Evolutionary conservation across 2,113 vertebrate species (phyloP), one percentile per base, ranked within the genome.

Genomic region (Pangasianodon hypophthalmus): DNA sequence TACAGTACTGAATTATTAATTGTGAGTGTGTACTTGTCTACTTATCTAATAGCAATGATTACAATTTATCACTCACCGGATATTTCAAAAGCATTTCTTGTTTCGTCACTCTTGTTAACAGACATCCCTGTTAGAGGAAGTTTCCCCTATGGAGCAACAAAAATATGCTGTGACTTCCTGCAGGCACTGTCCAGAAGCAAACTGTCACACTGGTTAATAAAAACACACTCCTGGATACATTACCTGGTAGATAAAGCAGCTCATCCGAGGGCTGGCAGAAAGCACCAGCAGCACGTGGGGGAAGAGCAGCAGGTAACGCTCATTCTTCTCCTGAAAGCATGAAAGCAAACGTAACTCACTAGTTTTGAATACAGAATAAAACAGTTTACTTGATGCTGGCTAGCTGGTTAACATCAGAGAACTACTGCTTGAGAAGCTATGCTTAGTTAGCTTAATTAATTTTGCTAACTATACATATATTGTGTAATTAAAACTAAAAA

Each of bases 241-340:
- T 94, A 99, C 98, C 97, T 99, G 98, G 93, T 98, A 99, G 89
- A 99, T 99, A 94, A 99, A 99, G 1, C 98, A 98, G 90, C 98
- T 99, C 98, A 99, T 99, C 91, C 98, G 96, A 13, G 97, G 95
- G 90, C 98, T 99, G 92, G 98, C 97, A 91, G 98, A 99, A 77
- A 99, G 92, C 95, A 99, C 95, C 16, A 99, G 95, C 90, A 99
- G 96, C 75, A 97, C 96, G 84, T 97, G 97, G 91, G 98, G 97
- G 93, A 99, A 99, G 71, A 99, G 97, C 21, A 99, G 95, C 86
- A 99, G 96, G 92, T 98, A 98, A 52, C 98, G 95, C 93, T 99
- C 98, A 77, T 96, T 97, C 92, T 97, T 97, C 92, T 99, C 98
- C 98, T 99, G 83, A 92, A 93, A 84, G 4, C 46, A 80, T 16